A percentile compares a stretch with the other conserved stretches of the same genome.
phyloP scores from a whole-genome alignment of 1,140 invertebrate genomes.

The Zaprionus davidi region DNA sequence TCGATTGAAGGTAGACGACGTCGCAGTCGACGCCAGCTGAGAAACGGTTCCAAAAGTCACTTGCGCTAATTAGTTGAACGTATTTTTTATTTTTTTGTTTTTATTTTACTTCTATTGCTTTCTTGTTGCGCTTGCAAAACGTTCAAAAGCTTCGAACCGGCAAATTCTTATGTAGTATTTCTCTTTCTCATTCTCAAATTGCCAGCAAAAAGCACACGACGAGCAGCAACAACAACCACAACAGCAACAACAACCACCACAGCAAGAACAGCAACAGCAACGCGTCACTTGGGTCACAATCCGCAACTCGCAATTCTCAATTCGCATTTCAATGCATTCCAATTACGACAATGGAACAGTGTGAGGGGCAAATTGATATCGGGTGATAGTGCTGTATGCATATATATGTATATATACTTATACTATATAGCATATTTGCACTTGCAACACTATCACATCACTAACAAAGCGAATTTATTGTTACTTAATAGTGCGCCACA shows the following conservation, averaged over 20 bases:
- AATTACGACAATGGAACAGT: conserved; percentile 51
- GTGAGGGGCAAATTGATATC: conserved; percentile 52
- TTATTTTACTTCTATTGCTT: conserved; percentile 34
- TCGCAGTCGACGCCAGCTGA: conserved; percentile 20
- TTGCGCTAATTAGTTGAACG: conserved; percentile 80
- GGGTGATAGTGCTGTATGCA: conserved; percentile 19
- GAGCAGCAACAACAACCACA: background rate
- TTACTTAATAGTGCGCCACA: conserved; percentile 1
- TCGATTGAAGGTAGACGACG: conserved; percentile 43
- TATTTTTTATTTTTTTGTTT: conserved; percentile 31
- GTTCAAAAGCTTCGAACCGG: conserved; percentile 43
- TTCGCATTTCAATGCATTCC: conserved; percentile 55
- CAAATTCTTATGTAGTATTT: conserved; percentile 40
- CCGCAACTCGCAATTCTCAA: conserved; percentile 20
- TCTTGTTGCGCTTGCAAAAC: conserved; percentile 60
- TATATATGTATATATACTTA: background rate
- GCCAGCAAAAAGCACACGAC: conserved; percentile 40
- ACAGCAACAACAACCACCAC: background rate
- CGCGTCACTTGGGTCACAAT: conserved; percentile 29
- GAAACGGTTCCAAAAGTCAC: conserved; percentile 74
- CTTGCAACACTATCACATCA: background rate
- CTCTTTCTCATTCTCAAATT: conserved; percentile 46
- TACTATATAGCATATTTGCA: background rate
- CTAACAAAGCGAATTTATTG: conserved; percentile 23
- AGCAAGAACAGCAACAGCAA: background rate